phyloP scores from a whole-genome alignment of 2,113 vertebrate genomes.

The Thunnus maccoyii region DNA sequence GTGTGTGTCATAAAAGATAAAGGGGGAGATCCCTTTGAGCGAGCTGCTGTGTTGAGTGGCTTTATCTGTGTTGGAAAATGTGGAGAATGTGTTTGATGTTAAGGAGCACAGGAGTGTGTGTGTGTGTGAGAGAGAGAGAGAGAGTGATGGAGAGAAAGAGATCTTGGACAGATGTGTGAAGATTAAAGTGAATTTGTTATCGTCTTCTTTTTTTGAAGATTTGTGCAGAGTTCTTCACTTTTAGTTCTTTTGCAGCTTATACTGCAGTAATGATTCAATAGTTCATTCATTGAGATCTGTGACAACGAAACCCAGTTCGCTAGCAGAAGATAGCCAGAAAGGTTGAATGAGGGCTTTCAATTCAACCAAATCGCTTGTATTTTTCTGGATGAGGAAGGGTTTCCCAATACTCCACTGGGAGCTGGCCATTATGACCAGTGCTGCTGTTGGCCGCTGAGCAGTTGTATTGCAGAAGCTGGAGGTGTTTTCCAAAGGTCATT shows the following conservation, averaged over 20 bases:
- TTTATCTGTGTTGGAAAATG: constrained; percentile 71
- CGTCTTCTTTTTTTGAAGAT: neutral
- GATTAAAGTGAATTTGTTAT: neutral
- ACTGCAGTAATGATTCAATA: too few species aligned
- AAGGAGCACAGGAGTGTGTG: constrained; percentile 26
- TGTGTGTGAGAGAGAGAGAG: neutral
- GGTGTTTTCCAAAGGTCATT: constrained; percentile 27
- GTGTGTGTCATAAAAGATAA: constrained; percentile 51
- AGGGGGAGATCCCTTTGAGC: constrained; percentile 51
- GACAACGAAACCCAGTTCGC: neutral
- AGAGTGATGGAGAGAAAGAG: constrained; percentile 8
- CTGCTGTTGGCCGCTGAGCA: constrained; percentile 6
- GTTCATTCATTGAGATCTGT: neutral
- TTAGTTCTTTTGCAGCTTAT: neutral
- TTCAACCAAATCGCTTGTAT: neutral
- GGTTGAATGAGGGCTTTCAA: neutral
- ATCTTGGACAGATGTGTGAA: constrained; percentile 24
- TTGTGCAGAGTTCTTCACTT: neutral
- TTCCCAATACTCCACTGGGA: constrained; percentile 7
- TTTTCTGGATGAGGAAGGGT: neutral
- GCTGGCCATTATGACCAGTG: neutral
- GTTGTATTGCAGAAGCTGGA: constrained; percentile 37
- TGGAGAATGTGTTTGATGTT: constrained; percentile 77
- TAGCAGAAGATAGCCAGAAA: neutral
- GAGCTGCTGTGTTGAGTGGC: constrained; percentile 59